Conservation (phyloP, 2,797 vertebrate species). For the Coreius guichenoti region DNA sequence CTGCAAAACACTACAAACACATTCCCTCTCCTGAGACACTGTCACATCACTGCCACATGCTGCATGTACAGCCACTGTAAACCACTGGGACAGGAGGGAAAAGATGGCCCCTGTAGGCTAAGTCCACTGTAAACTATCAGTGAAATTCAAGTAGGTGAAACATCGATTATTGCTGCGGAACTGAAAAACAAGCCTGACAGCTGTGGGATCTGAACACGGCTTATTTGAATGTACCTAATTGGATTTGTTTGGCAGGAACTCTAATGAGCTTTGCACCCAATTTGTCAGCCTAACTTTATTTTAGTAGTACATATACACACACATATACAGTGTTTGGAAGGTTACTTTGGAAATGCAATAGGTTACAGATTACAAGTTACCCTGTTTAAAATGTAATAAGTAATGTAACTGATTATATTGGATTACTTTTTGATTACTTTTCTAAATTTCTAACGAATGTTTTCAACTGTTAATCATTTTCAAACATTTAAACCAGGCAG, state of each 20-base stretch:
- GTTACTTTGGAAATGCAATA: too few relatives aligned
- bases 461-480: too few relatives aligned
- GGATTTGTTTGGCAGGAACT: slow-evolving; percentile 9
- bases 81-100: background rate
- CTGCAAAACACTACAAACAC: slow-evolving; percentile 37
- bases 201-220: slow-evolving; percentile 16
- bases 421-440: too few relatives aligned
- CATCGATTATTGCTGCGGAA: background rate
- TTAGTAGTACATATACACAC: background rate
- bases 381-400: too few relatives aligned
- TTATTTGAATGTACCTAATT: slow-evolving; percentile 9
- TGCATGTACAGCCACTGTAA: background rate
- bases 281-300: slow-evolving; percentile 9
- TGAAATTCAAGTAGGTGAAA: slow-evolving; percentile 19
- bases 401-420: too few relatives aligned
- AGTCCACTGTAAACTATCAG: slow-evolving; percentile 2
- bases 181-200: slow-evolving; percentile 17
- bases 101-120: background rate
- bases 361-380: too few relatives aligned
- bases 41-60: slow-evolving; percentile 34
- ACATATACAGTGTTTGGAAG: background rate
- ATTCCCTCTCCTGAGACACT: slow-evolving; percentile 13
- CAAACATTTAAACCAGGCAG: too few relatives aligned
- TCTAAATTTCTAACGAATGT: too few relatives aligned
- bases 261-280: background rate